phyloP scores from a whole-genome alignment of 2,888 invertebrate species.

The Plebejus argus region DNA sequence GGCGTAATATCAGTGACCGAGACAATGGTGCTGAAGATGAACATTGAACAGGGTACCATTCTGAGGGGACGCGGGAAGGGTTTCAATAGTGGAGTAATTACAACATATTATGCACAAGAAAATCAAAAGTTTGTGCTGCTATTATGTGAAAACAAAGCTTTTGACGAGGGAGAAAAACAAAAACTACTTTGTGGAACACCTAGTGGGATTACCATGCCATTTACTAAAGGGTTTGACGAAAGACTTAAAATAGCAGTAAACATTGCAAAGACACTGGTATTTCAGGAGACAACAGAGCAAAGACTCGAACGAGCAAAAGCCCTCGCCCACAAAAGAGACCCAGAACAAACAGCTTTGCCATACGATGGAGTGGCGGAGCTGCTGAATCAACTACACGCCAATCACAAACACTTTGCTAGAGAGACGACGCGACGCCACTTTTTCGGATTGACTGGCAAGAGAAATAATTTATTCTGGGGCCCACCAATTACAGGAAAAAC shows the following conservation, averaged over 20 bases:
- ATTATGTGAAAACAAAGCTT: constrained; percentile 15
- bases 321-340: too few species aligned
- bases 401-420: too few species aligned
- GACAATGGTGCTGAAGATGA: constrained; percentile 28
- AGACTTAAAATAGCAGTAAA: not conserved
- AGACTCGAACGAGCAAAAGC: too few species aligned
- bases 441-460: too few species aligned
- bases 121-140: constrained; percentile 5
- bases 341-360: too few species aligned
- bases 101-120: not conserved
- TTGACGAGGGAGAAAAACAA: constrained; percentile 1
- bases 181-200: not conserved
- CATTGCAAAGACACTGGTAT: not conserved
- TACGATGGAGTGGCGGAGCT: too few species aligned
- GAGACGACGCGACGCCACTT: too few species aligned
- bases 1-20: not conserved
- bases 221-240: not conserved
- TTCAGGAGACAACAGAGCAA: not conserved
- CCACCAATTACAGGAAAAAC: too few species aligned
- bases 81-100: not conserved
- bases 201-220: not conserved
- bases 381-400: too few species aligned
- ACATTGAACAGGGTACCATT: constrained; percentile 16
- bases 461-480: too few species aligned
- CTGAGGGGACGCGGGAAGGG: not conserved